A percentile compares a stretch with the other conserved stretches of the same genome.
These are phyloP conservation scores for Pitta sordida DNA, from an alignment of 2,113 vertebrate species.

Conservation along the genomic window DNA sequence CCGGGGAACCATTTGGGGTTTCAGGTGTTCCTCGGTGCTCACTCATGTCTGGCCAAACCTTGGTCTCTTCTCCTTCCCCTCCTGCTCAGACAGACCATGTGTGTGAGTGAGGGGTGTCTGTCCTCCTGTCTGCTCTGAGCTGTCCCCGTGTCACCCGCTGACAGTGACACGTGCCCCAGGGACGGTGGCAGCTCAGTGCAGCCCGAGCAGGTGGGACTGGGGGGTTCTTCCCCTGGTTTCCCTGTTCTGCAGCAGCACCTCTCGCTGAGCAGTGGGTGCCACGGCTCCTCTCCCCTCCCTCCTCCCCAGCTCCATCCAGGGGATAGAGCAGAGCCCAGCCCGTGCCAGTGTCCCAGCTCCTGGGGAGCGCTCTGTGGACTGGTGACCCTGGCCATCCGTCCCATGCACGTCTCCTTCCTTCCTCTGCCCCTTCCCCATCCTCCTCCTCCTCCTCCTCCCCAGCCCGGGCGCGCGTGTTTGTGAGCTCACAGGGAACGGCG, in stretches of 20 bases:
- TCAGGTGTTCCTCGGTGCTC: background rate
- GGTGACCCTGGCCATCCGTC: background rate
- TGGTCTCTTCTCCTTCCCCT: background rate
- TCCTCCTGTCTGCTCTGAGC: background rate
- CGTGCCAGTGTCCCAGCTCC: background rate
- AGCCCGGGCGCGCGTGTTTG: constrained; percentile 68
- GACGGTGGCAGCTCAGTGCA: background rate
- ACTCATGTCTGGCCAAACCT: accelerated
- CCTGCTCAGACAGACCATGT: background rate
- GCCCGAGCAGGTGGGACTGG: accelerated
- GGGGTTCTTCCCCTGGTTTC: background rate
- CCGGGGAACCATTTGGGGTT: accelerated
- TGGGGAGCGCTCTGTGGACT: background rate
- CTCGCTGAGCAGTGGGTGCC: background rate
- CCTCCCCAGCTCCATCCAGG: background rate
- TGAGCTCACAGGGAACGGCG: constrained; percentile 78
- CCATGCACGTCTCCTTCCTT: background rate
- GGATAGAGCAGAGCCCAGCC: no score
- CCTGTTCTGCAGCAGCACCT: background rate
- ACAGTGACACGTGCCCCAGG: accelerated
- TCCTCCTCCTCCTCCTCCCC: constrained; percentile 18
- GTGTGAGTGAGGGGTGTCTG: background rate
- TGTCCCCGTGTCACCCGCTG: background rate
- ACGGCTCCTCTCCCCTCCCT: background rate
- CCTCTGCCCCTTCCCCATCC: background rate